Evolutionary conservation across 1,140 invertebrate species (phyloP).

Genomic region (Drosophila pachea): DNA sequence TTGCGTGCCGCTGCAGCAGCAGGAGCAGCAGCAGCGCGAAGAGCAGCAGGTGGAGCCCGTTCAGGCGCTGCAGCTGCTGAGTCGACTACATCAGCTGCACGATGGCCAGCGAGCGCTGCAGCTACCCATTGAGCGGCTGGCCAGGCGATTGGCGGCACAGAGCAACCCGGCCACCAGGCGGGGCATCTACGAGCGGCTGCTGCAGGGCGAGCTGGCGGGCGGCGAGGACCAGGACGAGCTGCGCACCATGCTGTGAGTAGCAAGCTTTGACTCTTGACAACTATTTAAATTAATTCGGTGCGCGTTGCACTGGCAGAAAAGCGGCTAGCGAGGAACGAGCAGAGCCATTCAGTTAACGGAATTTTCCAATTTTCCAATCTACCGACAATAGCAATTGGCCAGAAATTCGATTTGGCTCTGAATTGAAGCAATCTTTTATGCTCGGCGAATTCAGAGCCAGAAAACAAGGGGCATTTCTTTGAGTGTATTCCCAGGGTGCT

Average conservation of each 20-base stretch:
- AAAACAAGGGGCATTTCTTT: too few species aligned
- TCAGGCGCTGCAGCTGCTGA: constrained; percentile 58
- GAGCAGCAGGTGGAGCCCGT: neutral
- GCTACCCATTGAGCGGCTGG: constrained; percentile 57
- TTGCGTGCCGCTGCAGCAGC: constrained; percentile 21
- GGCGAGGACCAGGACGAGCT: constrained; percentile 56
- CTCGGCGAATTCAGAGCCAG: neutral
- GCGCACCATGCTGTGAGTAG: constrained; percentile 61
- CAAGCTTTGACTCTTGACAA: constrained; percentile 9
- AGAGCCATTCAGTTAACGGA: neutral
- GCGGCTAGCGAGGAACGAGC: neutral
- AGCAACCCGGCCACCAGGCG: constrained; percentile 30
- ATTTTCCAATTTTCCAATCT: constrained; percentile 7
- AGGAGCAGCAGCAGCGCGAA: neutral
- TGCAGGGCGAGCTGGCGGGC: constrained; percentile 52
- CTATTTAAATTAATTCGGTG: constrained; percentile 31
- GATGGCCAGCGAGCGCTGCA: constrained; percentile 51
- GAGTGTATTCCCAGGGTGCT: neutral
- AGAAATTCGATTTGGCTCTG: constrained; percentile 2
- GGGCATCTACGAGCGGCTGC: constrained; percentile 48
- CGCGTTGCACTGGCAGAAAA: neutral
- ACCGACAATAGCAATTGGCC: neutral
- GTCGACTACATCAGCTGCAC: constrained; percentile 64
- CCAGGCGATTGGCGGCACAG: constrained; percentile 46
- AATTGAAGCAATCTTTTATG: neutral